Conservation (phyloP, 2,113 vertebrate species). For the Vanacampus margaritifer region DNA sequence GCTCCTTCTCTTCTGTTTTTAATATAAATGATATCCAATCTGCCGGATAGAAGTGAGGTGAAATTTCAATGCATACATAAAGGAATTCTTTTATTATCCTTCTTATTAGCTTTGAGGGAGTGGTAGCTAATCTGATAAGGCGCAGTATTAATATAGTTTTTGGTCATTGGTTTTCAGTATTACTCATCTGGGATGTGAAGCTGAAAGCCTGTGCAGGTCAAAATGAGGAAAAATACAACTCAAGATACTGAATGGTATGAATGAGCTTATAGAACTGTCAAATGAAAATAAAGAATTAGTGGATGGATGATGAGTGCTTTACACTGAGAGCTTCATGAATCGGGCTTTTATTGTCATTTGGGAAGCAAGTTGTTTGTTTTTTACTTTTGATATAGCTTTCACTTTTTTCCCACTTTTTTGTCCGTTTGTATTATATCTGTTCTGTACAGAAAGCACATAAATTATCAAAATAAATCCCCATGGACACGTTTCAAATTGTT, state of each 20-base stretch:
- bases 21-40: conserved; percentile 23
- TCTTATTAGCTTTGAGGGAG: conserved; percentile 48
- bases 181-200: conserved; percentile 33
- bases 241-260: too few species aligned
- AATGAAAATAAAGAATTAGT: background rate
- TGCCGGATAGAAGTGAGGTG: conserved; percentile 20
- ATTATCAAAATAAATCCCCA: conserved; percentile 65
- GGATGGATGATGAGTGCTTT: conserved; percentile 27
- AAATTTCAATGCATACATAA: conserved; percentile 22
- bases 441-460: conserved; percentile 58
- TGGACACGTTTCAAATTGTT: conserved; percentile 30
- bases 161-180: conserved; percentile 53
- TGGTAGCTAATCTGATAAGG: conserved; percentile 53
- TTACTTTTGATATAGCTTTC: conserved; percentile 39
- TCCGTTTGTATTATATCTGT: conserved; percentile 60
- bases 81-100: conserved; percentile 10
- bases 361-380: conserved; percentile 27
- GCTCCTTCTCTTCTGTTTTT: conserved; percentile 25
- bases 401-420: conserved; percentile 37
- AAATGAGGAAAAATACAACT: background rate
- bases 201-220: background rate
- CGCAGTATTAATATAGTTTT: conserved; percentile 53
- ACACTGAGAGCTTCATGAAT: conserved; percentile 39
- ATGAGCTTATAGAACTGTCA: too few species aligned
- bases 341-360: conserved; percentile 41